Base-by-base conservation (phyloP, 2,888 invertebrate species). In the Pachydiplax longipennis region DNA sequence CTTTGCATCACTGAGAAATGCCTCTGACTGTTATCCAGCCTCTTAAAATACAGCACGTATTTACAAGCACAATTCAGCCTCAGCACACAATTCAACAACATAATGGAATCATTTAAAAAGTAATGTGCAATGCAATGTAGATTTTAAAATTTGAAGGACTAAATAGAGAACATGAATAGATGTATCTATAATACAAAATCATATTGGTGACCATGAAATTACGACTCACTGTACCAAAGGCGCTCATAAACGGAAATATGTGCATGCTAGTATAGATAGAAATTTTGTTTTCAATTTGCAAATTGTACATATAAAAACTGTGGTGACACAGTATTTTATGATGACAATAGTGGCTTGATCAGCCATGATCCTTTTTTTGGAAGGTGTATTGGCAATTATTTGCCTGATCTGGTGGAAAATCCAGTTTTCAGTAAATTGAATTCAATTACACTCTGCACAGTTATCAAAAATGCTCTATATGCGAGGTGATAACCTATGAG, bases 291-390 rank as follows among this genome's bases (percentile, higher is more conserved):
- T 87, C 87, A 65, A 65, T 37, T 87, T 61, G 65, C 37, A 12
- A 87, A 65, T 18, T 87, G 87, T 87, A 87, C 37, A 87, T 87
- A 87, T 37, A 87, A 13, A 37, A 87, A 65, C 37, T 58, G 40
- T 61, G 61, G 61, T 53, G 18, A 40, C 58, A 61, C 61, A 87
- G 61, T 87, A 65, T 87, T 87, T 87, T 87, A 87, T 87, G 37
- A 87, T 37, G 87, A 87, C 87, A 87, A 87, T 87, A 87, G 87
- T 61, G 87, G 65, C 87, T 35, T 82, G 73, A 87, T 83, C n/a
- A 87, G 37, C 87, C 65, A 25, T 61, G 22, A 61, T 61, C 61
- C 87, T 87, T 87, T 61, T 87, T 37, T 22, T 53, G 15, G 10
- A 65, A 31, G n/a, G 73, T 73, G 73, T 73, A 73, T 31, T 73